phyloP scores from a whole-genome alignment of 2,888 invertebrate genomes.

The Catocala fraxini region DNA sequence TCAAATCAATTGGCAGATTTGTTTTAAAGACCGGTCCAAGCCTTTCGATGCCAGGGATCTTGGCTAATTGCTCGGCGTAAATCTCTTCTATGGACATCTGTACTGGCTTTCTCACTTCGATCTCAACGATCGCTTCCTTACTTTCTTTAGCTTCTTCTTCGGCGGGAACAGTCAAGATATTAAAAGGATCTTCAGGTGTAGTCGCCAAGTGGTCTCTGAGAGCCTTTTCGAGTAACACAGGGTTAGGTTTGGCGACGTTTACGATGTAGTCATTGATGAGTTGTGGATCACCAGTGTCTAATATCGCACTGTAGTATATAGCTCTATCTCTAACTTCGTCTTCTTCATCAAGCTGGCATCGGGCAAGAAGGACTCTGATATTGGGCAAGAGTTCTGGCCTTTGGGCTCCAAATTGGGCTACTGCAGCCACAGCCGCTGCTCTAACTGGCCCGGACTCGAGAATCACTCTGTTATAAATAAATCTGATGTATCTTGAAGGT shows the following conservation, averaged over 20 bases:
- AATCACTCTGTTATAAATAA: slow-evolving; percentile 97
- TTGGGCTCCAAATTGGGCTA: slow-evolving; percentile 99
- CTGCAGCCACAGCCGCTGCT: slow-evolving; percentile 98
- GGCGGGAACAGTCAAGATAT: slow-evolving; percentile 94
- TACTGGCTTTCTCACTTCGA: slow-evolving; percentile 94
- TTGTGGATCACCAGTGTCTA: slow-evolving; percentile 90
- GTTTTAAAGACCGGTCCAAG: slow-evolving; percentile 96
- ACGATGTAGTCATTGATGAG: slow-evolving; percentile 93
- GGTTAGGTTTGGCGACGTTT: slow-evolving; percentile 92
- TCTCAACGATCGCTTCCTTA: slow-evolving; percentile 91
- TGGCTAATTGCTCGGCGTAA: slow-evolving; percentile 93
- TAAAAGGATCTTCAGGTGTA: slow-evolving; percentile 92
- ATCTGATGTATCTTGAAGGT: slow-evolving; percentile 95
- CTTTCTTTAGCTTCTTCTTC: slow-evolving; percentile 95
- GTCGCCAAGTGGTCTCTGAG: slow-evolving; percentile 93
- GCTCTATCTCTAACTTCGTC: slow-evolving; percentile 99
- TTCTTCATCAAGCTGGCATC: slow-evolving; percentile 98
- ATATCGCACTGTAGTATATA: slow-evolving; percentile 96
- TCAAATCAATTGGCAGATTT: slow-evolving; percentile 94
- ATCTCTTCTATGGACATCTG: slow-evolving; percentile 95
- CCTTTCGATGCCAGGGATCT: slow-evolving; percentile 94
- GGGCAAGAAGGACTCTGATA: slow-evolving; percentile 92
- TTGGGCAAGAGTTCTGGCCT: slow-evolving; percentile 91
- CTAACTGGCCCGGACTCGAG: slow-evolving; percentile 98
- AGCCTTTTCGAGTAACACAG: slow-evolving; percentile 95